Evolutionary conservation across 1,140 invertebrate species (phyloP), one percentile per base, ranked within the genome.

Genomic region (Drosophila biarmipes): DNA sequence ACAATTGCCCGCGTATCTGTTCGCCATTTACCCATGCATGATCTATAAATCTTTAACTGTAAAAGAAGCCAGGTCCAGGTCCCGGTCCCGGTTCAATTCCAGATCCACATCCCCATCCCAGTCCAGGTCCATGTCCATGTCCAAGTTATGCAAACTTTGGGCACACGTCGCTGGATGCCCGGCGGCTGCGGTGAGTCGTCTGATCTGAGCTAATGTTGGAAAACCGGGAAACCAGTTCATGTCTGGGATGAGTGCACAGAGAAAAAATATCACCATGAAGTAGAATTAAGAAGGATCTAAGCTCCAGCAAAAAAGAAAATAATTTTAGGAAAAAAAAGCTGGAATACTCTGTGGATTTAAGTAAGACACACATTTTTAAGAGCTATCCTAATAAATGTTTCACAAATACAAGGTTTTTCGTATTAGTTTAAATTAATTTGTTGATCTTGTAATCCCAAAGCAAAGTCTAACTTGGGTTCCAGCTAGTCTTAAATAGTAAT

Each of bases 21-120:
- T 73, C 52, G 59, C 81, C 73, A 75, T 77, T 77, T 69, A 42
- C 51, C 53, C 55, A 76, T 69, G 77, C 82, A 78, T 89, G 69
- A 72, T 68, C 82, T 75, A 86, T 86, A 86, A 86, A 86, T 87
- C 82, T 78, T 86, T 64, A 86, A 89, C 78, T 82, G 82, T 78
- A 79, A 86, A 71, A 48, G 57, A 58, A 80, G 71, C 46, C 46
- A 24, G 66, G 42, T 52, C 27, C 66, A 49, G 52, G 40, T 73
- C 43, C 51, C 43, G 31, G 34, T 29, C 46, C 64, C 24, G 31
- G 45, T 42, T 27, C 37, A 42, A 11, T 10, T 19, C 62, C 34
- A 53, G 19, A 35, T 34, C 19, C 40, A 40, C 11, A 19, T 24
- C 40, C 35, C 49, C 7, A 17, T 49, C 37, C 27, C n/a, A 21